These are phyloP conservation scores for Drosophila rellima DNA, from an alignment of 2,888 invertebrate genomes.

Conservation along the genomic window DNA sequence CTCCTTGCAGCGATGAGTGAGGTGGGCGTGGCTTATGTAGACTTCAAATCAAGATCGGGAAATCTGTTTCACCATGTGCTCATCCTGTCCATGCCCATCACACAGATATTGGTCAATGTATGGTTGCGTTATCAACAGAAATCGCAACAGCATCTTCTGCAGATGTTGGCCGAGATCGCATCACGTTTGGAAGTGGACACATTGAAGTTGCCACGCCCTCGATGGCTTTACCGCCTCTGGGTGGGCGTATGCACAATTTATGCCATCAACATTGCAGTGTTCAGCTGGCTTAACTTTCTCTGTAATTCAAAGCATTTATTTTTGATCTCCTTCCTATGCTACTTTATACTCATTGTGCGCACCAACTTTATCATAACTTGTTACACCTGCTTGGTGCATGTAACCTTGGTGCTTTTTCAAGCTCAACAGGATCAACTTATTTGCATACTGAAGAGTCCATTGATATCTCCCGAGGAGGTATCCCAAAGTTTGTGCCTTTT, in stretches of 20 bases:
- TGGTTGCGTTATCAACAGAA: slow-evolving; percentile 35
- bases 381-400: slow-evolving; percentile 34
- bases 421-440: slow-evolving; percentile 1
- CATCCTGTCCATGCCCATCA: background rate
- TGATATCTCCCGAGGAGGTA: background rate
- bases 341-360: slow-evolving; percentile 9
- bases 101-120: slow-evolving; percentile 12
- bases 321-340: background rate
- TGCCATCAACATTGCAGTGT: no score
- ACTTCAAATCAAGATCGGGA: slow-evolving; percentile 16
- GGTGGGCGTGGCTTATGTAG: background rate
- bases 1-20: background rate
- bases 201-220: slow-evolving; percentile 9
- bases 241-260: background rate
- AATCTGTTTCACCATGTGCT: slow-evolving; percentile 2
- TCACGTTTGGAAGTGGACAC: slow-evolving; percentile 25
- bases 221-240: slow-evolving; percentile 36
- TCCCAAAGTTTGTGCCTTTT: background rate
- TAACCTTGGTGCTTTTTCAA: slow-evolving; percentile 12
- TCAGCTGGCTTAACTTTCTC: rapidly evolving
- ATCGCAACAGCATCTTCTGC: slow-evolving; percentile 21
- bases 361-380: slow-evolving; percentile 20
- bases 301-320: background rate
- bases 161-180: slow-evolving; percentile 15
- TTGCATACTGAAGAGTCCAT: background rate